These are phyloP conservation scores for Eolophus roseicapilla DNA, from an alignment of 2,113 vertebrate genomes.

Conservation along the genomic window DNA sequence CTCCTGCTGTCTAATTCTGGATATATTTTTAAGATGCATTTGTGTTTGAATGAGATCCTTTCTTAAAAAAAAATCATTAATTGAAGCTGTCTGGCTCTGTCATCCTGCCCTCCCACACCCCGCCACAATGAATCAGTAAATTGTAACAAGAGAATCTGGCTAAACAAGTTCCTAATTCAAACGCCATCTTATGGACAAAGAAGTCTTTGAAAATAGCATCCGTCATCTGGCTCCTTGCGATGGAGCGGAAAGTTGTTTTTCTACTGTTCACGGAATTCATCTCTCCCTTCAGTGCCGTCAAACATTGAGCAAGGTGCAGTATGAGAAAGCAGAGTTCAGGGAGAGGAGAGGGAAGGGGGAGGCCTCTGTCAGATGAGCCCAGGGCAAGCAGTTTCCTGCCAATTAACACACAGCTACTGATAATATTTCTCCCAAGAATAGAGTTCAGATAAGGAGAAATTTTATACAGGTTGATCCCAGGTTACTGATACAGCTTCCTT, in stretches of 20 bases:
- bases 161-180: conserved; percentile 78
- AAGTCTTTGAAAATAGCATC: conserved; percentile 76
- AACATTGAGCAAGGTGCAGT: background rate
- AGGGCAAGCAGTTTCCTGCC: conserved; percentile 62
- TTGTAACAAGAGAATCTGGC: conserved; percentile 80
- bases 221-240: conserved; percentile 69
- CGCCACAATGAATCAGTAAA: conserved; percentile 74
- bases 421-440: conserved; percentile 57
- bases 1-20: background rate
- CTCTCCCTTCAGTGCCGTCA: conserved; percentile 12
- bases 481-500: background rate
- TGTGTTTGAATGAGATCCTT: conserved; percentile 54
- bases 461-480: background rate
- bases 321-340: background rate
- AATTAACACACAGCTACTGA: conserved; percentile 54
- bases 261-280: conserved; percentile 41
- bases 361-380: background rate
- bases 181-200: conserved; percentile 79
- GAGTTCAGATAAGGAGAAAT: conserved; percentile 36
- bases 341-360: background rate
- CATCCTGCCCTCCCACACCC: conserved; percentile 58
- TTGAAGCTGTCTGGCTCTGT: conserved; percentile 57
- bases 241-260: conserved; percentile 68
- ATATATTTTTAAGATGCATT: conserved; percentile 24
- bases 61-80: conserved; percentile 40